A percentile compares a stretch with the other conserved stretches of the same genome.
These are phyloP conservation scores for Spatula versicolor DNA, from an alignment of 2,797 vertebrate genomes.

Conservation along the genomic window DNA sequence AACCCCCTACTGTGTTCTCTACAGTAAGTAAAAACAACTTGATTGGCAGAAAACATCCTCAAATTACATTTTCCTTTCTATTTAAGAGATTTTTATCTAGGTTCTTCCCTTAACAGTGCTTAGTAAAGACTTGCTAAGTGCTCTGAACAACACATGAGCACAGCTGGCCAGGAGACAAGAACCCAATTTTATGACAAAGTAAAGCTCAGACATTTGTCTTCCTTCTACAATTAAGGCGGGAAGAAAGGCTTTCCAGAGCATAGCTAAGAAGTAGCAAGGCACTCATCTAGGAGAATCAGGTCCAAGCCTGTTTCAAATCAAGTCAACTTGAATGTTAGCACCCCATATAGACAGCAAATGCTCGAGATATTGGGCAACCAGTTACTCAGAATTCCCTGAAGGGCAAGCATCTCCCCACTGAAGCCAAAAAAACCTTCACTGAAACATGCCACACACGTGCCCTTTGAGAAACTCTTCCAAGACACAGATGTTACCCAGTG, in stretches of 20 bases:
- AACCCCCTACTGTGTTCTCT: background rate
- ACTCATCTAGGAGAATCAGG: background rate
- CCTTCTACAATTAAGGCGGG: background rate
- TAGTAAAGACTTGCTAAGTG: background rate
- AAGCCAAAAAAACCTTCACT: background rate
- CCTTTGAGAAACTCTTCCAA: background rate
- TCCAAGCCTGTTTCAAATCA: constrained; percentile 16
- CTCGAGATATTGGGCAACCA: background rate
- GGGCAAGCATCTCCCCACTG: background rate
- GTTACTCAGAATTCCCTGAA: background rate
- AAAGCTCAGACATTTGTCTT: constrained; percentile 24
- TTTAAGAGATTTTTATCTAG: constrained; percentile 38
- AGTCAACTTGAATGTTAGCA: background rate
- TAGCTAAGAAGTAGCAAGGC: constrained; percentile 24
- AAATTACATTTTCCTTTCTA: constrained; percentile 49
- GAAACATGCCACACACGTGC: background rate
- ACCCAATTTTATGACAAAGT: constrained; percentile 18
- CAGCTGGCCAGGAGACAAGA: constrained; percentile 41
- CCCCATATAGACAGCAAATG: background rate
- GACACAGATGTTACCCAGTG: background rate
- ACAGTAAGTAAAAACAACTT: background rate
- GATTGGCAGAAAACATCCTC: constrained; percentile 29
- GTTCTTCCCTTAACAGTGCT: background rate
- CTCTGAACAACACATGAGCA: constrained; percentile 25
- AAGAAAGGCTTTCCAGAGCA: background rate